A percentile compares a stretch with the other conserved stretches of the same genome.
Evolutionary conservation across 92 coral and sea anemone species (phyloP).

Genomic region (Parazoanthus atlanticus): DNA sequence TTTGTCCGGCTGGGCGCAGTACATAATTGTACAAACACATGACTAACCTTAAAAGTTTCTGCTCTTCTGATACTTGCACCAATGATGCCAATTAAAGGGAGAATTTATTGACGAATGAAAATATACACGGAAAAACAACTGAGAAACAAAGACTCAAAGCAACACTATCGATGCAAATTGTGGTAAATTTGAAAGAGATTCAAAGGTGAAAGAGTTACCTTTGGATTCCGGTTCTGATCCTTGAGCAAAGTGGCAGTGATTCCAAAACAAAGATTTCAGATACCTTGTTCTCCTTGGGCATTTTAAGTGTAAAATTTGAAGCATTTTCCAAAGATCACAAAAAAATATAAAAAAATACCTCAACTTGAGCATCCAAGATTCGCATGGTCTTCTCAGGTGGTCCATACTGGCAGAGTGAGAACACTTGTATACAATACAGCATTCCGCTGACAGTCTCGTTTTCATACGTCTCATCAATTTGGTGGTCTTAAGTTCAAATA

Average conservation of each 20-base stretch:
- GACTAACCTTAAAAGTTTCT: constrained; percentile 37
- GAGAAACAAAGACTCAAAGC: constrained; percentile 7
- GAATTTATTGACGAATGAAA: constrained; percentile 21
- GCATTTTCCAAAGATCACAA: not conserved
- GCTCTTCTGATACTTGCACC: constrained; percentile 12
- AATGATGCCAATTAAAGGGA: constrained; percentile 14
- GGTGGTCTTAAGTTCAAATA: not conserved
- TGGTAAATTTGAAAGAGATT: not conserved
- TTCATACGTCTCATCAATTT: not conserved
- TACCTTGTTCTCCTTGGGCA: constrained; percentile 23
- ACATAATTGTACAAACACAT: not conserved
- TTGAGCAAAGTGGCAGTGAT: not conserved
- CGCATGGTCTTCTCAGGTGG: constrained; percentile 12
- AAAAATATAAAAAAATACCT: constrained; percentile 29
- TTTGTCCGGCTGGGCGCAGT: constrained; percentile 19
- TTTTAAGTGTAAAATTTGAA: not conserved
- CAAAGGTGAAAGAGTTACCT: constrained; percentile 29
- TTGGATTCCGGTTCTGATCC: constrained; percentile 24
- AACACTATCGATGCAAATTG: constrained; percentile 6
- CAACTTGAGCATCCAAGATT: constrained; percentile 36
- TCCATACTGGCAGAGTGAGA: not conserved
- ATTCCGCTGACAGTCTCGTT: not conserved
- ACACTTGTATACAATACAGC: constrained; percentile 1
- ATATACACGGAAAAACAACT: not conserved
- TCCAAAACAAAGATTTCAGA: constrained; percentile 1